Percentiles rank a stretch among this genome's conserved stretches.
Conservation (phyloP, 2,797 vertebrate genomes). For the Acanthopagrus latus region DNA sequence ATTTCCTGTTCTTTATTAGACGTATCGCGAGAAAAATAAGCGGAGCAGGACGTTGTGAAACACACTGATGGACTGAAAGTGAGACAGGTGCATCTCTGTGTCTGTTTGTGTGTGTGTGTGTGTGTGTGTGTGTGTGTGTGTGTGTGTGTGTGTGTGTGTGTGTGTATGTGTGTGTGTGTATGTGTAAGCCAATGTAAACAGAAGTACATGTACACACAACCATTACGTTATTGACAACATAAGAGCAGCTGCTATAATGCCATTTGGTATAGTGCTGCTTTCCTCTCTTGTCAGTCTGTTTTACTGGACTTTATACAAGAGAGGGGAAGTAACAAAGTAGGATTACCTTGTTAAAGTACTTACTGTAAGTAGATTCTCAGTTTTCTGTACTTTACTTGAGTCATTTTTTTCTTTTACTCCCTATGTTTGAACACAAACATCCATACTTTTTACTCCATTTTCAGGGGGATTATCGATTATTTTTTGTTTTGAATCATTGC, state of each 20-base stretch:
- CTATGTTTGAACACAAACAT: too few species aligned
- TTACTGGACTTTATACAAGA: not conserved
- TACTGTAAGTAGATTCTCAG: too few species aligned
- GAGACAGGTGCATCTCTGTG: not conserved
- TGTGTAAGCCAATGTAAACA: slow-evolving; percentile 12
- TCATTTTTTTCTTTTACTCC: too few species aligned
- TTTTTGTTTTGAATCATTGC: too few species aligned
- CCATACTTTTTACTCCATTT: too few species aligned
- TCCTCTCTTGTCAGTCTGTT: not conserved
- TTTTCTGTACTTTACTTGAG: too few species aligned
- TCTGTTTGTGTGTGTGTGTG: not conserved
- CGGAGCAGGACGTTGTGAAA: slow-evolving; percentile 13
- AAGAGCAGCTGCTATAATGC: slow-evolving; percentile 31
- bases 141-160: too few species aligned
- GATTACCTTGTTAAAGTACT: too few species aligned
- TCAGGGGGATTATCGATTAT: too few species aligned
- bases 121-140: not conserved
- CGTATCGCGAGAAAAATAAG: not conserved
- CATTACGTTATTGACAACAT: slow-evolving; percentile 41
- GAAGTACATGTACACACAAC: slow-evolving; percentile 36
- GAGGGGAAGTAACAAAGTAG: too few species aligned
- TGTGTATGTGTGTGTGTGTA: not conserved
- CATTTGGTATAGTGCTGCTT: slow-evolving; percentile 4
- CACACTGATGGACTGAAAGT: slow-evolving; percentile 7
- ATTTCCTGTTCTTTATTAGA: slow-evolving; percentile 40